phyloP scores from a whole-genome alignment of 1,140 invertebrate genomes.

The Drosophila pseudoobscura region DNA sequence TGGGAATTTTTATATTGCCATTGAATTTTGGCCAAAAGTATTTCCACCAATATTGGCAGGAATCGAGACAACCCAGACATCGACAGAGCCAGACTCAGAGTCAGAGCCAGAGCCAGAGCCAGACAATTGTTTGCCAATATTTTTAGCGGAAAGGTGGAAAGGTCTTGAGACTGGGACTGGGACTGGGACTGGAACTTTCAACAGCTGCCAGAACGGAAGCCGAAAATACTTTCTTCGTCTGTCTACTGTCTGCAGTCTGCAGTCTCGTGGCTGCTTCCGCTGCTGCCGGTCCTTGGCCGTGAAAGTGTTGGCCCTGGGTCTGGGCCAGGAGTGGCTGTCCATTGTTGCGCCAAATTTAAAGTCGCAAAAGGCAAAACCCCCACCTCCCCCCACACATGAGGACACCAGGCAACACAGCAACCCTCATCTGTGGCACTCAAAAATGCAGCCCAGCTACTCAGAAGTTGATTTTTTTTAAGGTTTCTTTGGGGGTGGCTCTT shows the following conservation, averaged over 20 bases:
- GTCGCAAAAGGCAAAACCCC: slow-evolving; percentile 1
- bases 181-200: slow-evolving; percentile 53
- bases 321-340: slow-evolving; percentile 42
- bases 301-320: slow-evolving; percentile 56
- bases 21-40: slow-evolving; percentile 52
- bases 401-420: slow-evolving; percentile 21
- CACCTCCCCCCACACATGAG: not conserved
- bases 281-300: slow-evolving; percentile 62
- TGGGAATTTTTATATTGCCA: slow-evolving; percentile 76
- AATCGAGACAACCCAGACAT: not conserved
- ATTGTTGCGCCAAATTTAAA: slow-evolving; percentile 64
- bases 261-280: slow-evolving; percentile 19
- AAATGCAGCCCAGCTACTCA: slow-evolving; percentile 74
- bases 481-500: slow-evolving; percentile 29
- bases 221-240: slow-evolving; percentile 67
- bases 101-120: slow-evolving; percentile 6
- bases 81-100: not conserved
- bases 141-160: slow-evolving; percentile 26
- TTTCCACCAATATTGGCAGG: slow-evolving; percentile 57
- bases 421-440: slow-evolving; percentile 57
- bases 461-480: slow-evolving; percentile 19
- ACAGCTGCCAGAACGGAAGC: slow-evolving; percentile 68
- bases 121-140: slow-evolving; percentile 58
- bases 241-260: slow-evolving; percentile 29
- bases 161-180: slow-evolving; percentile 10